Evolutionary conservation across 2,113 vertebrate genomes (phyloP), one percentile per base, ranked within the genome.

Genomic region (Ctenodactylus gundi): DNA sequence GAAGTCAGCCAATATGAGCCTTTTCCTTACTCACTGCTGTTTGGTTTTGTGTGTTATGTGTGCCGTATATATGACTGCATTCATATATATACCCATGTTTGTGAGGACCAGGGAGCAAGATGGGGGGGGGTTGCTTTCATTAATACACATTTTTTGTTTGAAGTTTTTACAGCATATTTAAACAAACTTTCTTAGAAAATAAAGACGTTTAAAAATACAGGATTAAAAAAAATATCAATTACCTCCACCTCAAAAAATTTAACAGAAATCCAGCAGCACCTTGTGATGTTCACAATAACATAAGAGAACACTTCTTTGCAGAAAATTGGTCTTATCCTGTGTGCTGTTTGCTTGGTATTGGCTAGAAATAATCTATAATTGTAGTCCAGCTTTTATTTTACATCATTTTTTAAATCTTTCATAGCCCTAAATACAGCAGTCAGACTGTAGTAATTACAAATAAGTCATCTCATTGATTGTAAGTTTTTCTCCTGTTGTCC

Each of bases 401-500:
- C 34, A 15, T 53, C 4, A 17, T 39, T 46, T 84, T 65, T 78
- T 31, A n/a, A n/a, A 21, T 31, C 89, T 82, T 93, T 94, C 93
- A 76, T 95, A 64, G 21, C 65, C 72, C 91, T 93, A 84, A 84
- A 49, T 88, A 92, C 20, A 96, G 65, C 58, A 89, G 76, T 96
- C 93, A 95, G 94, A 88, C 93, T 55, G 13, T n/a, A 88, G 0
- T 91, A 90, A 77, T 62, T 94, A 95, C 84, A 97, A 73, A 89
- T 89, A 97, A 94, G 90, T 8, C 88, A 85, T 46, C 10, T 90
- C 77, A 18, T 75, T 95, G 46, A 18, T 75, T 95, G 46, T 95
- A 94, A 89, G 4, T 91, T 97, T 98, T 92, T 86, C n/a, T 78
- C 85, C 60, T 60, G 89, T 65, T 96, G 67, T 96, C 97, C 80